Conservation (phyloP, 2,797 vertebrate genomes). For the Mycteria americana region DNA sequence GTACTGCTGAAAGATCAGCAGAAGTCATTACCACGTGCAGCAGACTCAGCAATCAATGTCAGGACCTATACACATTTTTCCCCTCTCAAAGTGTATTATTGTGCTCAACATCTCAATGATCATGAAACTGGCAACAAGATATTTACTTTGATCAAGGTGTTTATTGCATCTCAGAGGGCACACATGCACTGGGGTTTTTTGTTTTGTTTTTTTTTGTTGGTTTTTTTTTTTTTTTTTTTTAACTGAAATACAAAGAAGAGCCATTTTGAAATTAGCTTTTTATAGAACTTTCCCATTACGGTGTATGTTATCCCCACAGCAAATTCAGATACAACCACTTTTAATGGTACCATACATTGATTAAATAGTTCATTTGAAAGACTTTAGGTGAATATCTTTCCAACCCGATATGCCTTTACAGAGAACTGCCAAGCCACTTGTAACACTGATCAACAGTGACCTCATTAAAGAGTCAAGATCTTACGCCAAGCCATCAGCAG, state of each 20-base stretch:
- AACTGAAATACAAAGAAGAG: conserved; percentile 92
- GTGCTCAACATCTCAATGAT: not conserved
- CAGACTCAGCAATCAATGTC: not conserved
- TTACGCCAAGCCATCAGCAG: conserved; percentile 81
- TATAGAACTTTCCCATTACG: conserved; percentile 82
- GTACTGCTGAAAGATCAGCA: not conserved
- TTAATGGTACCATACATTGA: conserved; percentile 86
- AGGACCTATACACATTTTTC: not conserved
- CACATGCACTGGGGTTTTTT: conserved; percentile 90
- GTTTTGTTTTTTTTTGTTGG: not conserved
- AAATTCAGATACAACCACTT: conserved; percentile 92
- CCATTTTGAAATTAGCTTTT: conserved; percentile 86
- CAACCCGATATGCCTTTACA: conserved; percentile 79
- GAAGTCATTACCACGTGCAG: not conserved
- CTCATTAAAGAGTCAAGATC: conserved; percentile 78
- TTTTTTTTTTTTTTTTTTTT: conserved; percentile 19
- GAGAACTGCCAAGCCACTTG: conserved; percentile 83
- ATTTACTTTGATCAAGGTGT: conserved; percentile 89
- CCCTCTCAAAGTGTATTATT: not conserved
- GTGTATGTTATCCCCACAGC: conserved; percentile 84
- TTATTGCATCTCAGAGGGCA: conserved; percentile 99
- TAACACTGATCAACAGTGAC: conserved; percentile 86
- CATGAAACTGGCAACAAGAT: conserved; percentile 51
- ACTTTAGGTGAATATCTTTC: conserved; percentile 77
- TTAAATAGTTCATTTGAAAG: conserved; percentile 84